A percentile compares a stretch with the other conserved stretches of the same genome.
These are phyloP conservation scores for Budorcas taxicolor DNA, from an alignment of 2,113 vertebrate species.

Conservation along the genomic window DNA sequence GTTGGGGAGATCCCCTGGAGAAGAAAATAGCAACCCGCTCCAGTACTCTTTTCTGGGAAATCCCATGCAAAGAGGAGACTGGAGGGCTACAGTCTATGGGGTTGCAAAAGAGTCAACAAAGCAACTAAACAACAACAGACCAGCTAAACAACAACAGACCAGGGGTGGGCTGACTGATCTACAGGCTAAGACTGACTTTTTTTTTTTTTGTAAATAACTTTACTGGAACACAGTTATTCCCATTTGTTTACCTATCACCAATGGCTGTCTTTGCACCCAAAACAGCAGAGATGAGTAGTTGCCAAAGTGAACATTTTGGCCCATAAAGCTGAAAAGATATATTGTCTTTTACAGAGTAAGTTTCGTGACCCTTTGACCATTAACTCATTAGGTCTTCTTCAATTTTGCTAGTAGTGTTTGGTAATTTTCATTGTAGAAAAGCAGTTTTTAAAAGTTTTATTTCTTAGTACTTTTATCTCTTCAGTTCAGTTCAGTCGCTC, in stretches of 20 bases:
- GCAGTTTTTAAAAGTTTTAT: not conserved
- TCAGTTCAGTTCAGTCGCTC: not conserved
- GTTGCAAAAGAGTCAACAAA: not conserved
- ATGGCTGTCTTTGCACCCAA: not conserved
- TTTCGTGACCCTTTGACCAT: not conserved
- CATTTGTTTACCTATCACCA: not conserved
- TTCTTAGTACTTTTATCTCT: not conserved
- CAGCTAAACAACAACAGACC: not conserved
- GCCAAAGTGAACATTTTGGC: not conserved
- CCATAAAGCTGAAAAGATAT: not conserved
- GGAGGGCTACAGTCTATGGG: not conserved
- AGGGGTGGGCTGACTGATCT: not conserved
- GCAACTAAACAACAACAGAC: not conserved
- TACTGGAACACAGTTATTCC: not conserved
- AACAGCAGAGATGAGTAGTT: not conserved
- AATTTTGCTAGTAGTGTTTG: not conserved
- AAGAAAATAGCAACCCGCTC: not conserved
- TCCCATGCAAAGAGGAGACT: not conserved
- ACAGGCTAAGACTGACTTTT: not conserved
- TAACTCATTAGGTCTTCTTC: not conserved
- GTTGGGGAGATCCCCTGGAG: not conserved
- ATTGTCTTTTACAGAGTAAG: not conserved
- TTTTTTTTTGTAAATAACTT: not conserved
- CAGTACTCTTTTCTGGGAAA: not conserved
- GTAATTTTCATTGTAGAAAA: not conserved